Conservation (phyloP, 2,113 vertebrate species). For the Vicugna pacos region DNA sequence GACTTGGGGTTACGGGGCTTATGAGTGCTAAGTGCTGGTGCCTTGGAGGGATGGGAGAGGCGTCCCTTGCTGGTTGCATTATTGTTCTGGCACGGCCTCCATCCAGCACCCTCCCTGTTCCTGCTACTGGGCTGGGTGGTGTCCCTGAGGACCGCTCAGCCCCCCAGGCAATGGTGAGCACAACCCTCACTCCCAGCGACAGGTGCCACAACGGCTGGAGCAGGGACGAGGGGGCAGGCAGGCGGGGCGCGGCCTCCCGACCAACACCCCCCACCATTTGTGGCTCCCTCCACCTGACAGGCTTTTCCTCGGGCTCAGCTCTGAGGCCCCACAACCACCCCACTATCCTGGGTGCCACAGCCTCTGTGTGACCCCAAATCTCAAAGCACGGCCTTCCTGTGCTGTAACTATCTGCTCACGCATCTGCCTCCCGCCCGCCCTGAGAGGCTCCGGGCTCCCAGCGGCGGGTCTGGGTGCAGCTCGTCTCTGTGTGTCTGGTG, state of each 20-base stretch:
- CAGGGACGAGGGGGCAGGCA: too few relatives aligned
- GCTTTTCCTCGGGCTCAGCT: not conserved
- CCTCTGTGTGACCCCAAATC: not conserved
- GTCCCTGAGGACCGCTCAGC: not conserved
- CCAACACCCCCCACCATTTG: not conserved
- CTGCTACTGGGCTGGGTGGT: too few relatives aligned
- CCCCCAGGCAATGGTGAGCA: not conserved
- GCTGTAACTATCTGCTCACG: accelerated
- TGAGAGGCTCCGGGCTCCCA: not conserved
- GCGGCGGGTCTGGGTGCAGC: not conserved
- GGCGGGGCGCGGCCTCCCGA: not conserved
- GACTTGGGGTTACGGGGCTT: accelerated
- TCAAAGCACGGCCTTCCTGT: not conserved
- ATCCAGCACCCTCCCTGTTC: not conserved
- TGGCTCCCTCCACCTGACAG: accelerated
- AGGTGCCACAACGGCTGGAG: not conserved
- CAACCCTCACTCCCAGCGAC: accelerated
- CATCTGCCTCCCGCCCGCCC: accelerated
- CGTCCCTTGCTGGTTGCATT: accelerated
- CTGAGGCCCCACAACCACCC: not conserved
- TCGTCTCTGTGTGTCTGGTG: accelerated
- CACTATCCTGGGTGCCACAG: not conserved
- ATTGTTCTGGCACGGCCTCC: too few relatives aligned
- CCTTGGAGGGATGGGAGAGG: accelerated
- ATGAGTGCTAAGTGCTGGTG: not conserved